These are phyloP conservation scores for Fissipunctia ypsillon DNA, from an alignment of 2,888 invertebrate species.

Conservation along the genomic window DNA sequence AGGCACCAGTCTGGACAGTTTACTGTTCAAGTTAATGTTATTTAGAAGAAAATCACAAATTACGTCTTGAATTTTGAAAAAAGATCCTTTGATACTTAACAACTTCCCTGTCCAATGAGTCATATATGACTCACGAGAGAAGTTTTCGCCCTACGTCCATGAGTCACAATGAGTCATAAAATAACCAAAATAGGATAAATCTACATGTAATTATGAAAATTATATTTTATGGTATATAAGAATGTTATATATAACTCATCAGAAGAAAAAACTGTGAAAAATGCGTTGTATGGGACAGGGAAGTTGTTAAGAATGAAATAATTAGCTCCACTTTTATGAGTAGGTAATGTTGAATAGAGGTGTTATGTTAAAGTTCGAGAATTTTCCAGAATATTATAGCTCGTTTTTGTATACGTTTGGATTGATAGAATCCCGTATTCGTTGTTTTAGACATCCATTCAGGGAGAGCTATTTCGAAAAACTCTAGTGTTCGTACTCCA, in stretches of 20 bases:
- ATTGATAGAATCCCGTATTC: background rate
- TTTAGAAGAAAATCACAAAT: conserved; percentile 23
- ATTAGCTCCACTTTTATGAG: conserved; percentile 13
- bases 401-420: background rate
- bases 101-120: too few species aligned
- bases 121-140: too few species aligned
- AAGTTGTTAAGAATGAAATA: conserved; percentile 9
- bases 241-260: too few species aligned
- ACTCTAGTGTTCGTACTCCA: background rate
- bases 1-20: conserved; percentile 20
- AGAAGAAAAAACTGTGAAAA: too few species aligned
- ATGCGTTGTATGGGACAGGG: too few species aligned
- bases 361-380: conserved; percentile 4
- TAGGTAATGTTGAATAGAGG: background rate
- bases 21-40: conserved; percentile 14
- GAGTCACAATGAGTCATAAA: too few species aligned
- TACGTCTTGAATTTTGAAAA: background rate
- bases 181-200: too few species aligned
- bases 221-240: too few species aligned
- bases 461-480: background rate
- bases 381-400: conserved; percentile 7
- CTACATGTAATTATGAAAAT: too few species aligned
- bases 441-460: background rate
- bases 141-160: too few species aligned
- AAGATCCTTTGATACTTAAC: conserved; percentile 3